Conservation (phyloP, 2,888 invertebrate genomes). For the Eulithis prunata region DNA sequence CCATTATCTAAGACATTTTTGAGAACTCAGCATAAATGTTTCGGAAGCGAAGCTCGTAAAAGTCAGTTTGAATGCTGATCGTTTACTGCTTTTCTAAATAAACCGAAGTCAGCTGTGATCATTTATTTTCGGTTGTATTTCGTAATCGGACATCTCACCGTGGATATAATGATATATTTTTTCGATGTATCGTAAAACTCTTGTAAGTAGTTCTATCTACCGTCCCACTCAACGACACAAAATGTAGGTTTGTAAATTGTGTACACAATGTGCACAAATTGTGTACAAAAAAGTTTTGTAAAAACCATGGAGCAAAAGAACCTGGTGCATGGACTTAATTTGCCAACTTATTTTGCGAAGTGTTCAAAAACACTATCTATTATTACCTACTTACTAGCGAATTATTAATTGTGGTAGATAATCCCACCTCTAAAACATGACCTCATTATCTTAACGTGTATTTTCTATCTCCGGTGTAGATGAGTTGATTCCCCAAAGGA, state of each 20-base stretch:
- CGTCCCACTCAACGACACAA: too few relatives aligned
- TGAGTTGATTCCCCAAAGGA: constrained; percentile 25
- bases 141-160: not conserved
- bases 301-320: too few relatives aligned
- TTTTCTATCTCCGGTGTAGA: constrained; percentile 18
- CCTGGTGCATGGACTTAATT: too few relatives aligned
- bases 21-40: constrained; percentile 31
- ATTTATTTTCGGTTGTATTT: constrained; percentile 25
- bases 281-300: too few relatives aligned
- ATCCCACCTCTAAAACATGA: constrained; percentile 13
- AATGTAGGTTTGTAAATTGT: too few relatives aligned
- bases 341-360: too few relatives aligned
- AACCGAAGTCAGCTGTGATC: constrained; percentile 34
- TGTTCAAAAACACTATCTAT: not conserved
- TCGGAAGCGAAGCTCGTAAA: constrained; percentile 53
- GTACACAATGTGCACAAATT: too few relatives aligned
- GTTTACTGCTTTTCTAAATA: constrained; percentile 38
- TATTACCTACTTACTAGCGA: not conserved
- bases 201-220: too few relatives aligned
- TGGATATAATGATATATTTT: too few relatives aligned
- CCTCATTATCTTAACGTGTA: constrained; percentile 16
- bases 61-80: constrained; percentile 47
- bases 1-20: constrained; percentile 9
- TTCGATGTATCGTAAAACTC: too few relatives aligned
- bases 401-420: not conserved